Evolutionary conservation across 2,888 invertebrate genomes (phyloP).

Genomic region (Subacronicta megacephala): DNA sequence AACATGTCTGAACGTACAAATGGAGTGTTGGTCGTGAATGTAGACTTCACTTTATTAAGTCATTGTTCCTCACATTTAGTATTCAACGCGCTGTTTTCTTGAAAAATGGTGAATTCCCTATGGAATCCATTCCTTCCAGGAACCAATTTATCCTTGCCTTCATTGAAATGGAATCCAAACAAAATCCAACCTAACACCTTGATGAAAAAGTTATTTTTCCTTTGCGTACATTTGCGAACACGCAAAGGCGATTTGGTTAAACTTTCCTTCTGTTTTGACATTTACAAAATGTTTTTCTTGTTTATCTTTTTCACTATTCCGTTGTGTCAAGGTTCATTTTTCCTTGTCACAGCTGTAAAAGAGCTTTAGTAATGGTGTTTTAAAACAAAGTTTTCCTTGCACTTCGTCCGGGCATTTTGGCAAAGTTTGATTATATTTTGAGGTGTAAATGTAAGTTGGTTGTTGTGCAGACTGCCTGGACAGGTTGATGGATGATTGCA

Average conservation of each 20-base stretch:
- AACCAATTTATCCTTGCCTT: slow-evolving; percentile 51
- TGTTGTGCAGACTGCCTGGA: slow-evolving; percentile 63
- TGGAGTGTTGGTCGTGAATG: slow-evolving; percentile 46
- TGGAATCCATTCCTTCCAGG: slow-evolving; percentile 65
- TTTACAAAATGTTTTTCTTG: slow-evolving; percentile 43
- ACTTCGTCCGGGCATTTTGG: slow-evolving; percentile 47
- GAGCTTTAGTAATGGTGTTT: slow-evolving; percentile 67
- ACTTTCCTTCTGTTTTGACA: slow-evolving; percentile 57
- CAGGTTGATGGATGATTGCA: slow-evolving; percentile 80
- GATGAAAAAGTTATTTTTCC: slow-evolving; percentile 10
- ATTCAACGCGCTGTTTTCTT: slow-evolving; percentile 75
- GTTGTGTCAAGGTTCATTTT: slow-evolving; percentile 57
- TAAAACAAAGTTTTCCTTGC: slow-evolving; percentile 66
- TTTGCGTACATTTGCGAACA: slow-evolving; percentile 9
- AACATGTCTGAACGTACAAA: slow-evolving; percentile 26
- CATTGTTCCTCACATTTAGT: slow-evolving; percentile 64
- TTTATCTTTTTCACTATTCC: slow-evolving; percentile 54
- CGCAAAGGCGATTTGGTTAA: slow-evolving; percentile 21
- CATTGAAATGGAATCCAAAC: slow-evolving; percentile 8
- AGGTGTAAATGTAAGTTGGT: slow-evolving; percentile 66
- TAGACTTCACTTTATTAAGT: slow-evolving; percentile 58
- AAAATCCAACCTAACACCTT: slow-evolving; percentile 41
- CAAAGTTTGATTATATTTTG: slow-evolving; percentile 26
- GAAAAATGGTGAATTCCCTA: slow-evolving; percentile 77
- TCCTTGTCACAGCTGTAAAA: slow-evolving; percentile 45